Conservation (phyloP, 37 sponge, comb jelly and placozoan species). For the Cliona cf. orientalis region DNA sequence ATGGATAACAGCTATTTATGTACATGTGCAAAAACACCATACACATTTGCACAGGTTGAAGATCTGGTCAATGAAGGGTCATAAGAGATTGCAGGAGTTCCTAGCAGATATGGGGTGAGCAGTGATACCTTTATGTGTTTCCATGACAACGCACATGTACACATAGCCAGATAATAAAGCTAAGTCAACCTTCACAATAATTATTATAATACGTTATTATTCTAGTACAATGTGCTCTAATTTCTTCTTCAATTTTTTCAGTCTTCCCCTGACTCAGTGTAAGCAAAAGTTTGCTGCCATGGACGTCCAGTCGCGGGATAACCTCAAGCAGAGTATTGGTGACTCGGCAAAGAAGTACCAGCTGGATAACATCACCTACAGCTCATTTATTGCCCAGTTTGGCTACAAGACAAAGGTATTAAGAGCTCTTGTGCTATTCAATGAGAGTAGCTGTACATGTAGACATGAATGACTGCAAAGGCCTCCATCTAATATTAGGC, state of each 20-base stretch:
- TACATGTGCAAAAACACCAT: not conserved
- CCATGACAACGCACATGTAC: too few relatives aligned
- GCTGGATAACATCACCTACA: constrained; percentile 84
- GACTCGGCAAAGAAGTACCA: constrained; percentile 65
- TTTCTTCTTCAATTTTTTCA: constrained; percentile 5
- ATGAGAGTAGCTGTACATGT: not conserved
- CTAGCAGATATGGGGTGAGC: constrained; percentile 96
- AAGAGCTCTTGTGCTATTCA: not conserved
- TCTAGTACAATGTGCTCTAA: too few relatives aligned
- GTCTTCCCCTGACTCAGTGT: constrained; percentile 86
- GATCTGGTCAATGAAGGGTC: constrained; percentile 93
- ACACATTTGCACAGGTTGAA: constrained; percentile 59
- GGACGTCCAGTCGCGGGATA: constrained; percentile 82
- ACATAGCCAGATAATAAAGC: too few relatives aligned
- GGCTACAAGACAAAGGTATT: constrained; percentile 90
- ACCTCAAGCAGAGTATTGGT: constrained; percentile 73
- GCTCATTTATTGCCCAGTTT: constrained; percentile 85
- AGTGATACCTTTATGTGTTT: too few relatives aligned
- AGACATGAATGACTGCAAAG: not conserved
- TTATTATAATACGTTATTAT: too few relatives aligned
- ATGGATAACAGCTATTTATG: not conserved
- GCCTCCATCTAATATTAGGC: not conserved
- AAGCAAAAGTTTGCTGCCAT: constrained; percentile 94
- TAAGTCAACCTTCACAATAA: too few relatives aligned
- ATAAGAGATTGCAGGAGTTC: constrained; percentile 91